Base-by-base conservation (phyloP, 2,797 vertebrate species). In the Pantherophis alleghaniensis region DNA sequence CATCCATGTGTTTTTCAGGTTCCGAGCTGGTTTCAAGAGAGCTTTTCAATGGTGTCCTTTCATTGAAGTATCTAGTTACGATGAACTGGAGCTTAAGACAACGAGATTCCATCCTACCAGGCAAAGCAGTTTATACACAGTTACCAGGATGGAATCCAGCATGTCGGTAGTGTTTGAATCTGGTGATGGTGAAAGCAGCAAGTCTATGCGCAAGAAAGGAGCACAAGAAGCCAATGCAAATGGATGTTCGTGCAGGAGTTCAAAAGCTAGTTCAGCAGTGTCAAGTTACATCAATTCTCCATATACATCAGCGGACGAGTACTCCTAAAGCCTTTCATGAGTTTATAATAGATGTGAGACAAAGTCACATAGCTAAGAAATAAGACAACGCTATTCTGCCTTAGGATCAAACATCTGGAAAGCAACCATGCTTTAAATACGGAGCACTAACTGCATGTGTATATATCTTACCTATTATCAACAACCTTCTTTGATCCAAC, bases 31-130 rank as follows among this genome's bases (percentile, higher is more conserved):
- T 83, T 99, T 99, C 97, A 99, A 99, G 96, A 95, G 92, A 79
- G 99, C 98, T 32, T 99, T 99, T 96, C 98, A 98, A 86, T 99
- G 99, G 98, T 99, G 99, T 94, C 99, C 99, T 53, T 99, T 98
- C 94, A 97, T 99, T 56, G 97, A 97, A 24, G 95, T 98, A 47
- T 99, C 99, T 2, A 98, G 97, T 96, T 98, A 98, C 0, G 99
- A 99, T 0, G 98, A 99, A 96, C 96, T 99, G 86, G 98, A 99
- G 96, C 98, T 99, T 1, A 98, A 97, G 93, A 97, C 97, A 92
- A 97, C 98, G 42, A 97, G 98, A 89, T 98, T 98, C 87, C 97
- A 98, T 53, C 98, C 98, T 0, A 98, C 98, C 0, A 97, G 96
- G 79, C 98, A 99, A 92, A 99, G 98, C 93, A 99, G 99, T 96